phyloP scores from a whole-genome alignment of 1,140 invertebrate genomes.

The Ditylenchus dipsaci region DNA sequence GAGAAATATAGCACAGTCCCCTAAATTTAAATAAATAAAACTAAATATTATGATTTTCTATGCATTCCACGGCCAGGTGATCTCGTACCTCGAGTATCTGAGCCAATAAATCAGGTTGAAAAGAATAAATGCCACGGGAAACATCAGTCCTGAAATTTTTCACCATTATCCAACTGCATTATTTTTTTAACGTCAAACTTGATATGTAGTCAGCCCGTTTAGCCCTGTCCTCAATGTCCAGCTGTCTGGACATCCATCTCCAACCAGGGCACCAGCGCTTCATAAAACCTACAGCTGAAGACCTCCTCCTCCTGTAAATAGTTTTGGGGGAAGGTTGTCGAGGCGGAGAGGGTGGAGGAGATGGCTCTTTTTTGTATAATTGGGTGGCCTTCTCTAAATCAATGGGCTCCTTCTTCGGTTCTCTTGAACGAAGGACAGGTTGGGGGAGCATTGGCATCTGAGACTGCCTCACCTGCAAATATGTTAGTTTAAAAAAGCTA shows the following conservation, averaged over 20 bases:
- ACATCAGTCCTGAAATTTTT: slow-evolving; percentile 40
- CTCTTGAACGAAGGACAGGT: not conserved
- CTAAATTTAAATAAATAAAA: no score
- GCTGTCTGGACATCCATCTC: slow-evolving; percentile 29
- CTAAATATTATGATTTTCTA: no score
- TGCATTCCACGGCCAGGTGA: no score
- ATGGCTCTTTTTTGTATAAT: not conserved
- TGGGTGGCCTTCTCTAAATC: not conserved
- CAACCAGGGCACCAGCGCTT: slow-evolving; percentile 18
- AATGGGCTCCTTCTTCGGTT: not conserved
- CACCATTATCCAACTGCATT: slow-evolving; percentile 11
- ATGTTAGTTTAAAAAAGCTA: no score
- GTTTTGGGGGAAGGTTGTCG: not conserved
- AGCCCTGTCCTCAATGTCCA: slow-evolving; percentile 49
- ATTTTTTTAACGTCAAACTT: slow-evolving; percentile 16
- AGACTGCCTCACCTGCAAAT: slow-evolving; percentile 4
- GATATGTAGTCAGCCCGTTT: slow-evolving; percentile 52
- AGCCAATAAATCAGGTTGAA: slow-evolving; percentile 50
- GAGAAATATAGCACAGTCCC: no score
- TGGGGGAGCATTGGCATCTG: not conserved
- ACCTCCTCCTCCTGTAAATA: not conserved
- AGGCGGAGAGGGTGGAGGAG: not conserved
- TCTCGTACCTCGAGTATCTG: not conserved
- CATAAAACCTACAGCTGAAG: not conserved
- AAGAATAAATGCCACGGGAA: slow-evolving; percentile 38